Evolutionary conservation across 64 coral and sea anemone genomes (phyloP).

Genomic region (Anthopleura sola): DNA sequence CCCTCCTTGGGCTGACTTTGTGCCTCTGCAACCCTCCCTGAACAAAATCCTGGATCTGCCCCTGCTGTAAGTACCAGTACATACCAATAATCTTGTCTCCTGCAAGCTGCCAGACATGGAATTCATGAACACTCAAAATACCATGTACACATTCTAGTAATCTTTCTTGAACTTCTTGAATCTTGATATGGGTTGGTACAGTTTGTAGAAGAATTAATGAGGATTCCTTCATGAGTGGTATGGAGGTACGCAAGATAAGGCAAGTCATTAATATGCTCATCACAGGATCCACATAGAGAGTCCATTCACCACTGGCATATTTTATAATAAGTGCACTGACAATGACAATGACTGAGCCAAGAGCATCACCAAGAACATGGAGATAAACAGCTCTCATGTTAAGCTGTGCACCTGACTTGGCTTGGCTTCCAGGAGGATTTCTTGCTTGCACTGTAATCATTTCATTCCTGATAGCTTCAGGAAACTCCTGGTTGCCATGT

Average conservation of each 20-base stretch:
- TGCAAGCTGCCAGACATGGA: constrained; percentile 98
- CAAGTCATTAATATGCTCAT: constrained; percentile 93
- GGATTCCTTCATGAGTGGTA: constrained; percentile 84
- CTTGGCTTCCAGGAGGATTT: neutral
- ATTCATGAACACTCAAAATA: constrained; percentile 91
- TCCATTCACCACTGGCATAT: constrained; percentile 79
- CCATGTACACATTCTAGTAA: constrained; percentile 85
- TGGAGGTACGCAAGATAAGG: constrained; percentile 82
- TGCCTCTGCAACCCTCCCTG: no score
- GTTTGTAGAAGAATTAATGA: constrained; percentile 94
- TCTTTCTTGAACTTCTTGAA: constrained; percentile 83
- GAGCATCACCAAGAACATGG: constrained; percentile 92
- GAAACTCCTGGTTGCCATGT: constrained; percentile 15
- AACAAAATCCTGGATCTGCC: no score
- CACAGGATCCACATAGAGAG: constrained; percentile 84
- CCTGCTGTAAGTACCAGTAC: neutral
- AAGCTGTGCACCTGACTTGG: constrained; percentile 74
- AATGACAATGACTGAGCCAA: constrained; percentile 94
- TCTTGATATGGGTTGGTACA: constrained; percentile 97
- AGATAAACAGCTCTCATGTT: constrained; percentile 98
- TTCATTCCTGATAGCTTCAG: constrained; percentile 19
- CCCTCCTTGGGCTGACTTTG: no score
- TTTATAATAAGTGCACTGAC: constrained; percentile 87
- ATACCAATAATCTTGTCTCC: constrained; percentile 98
- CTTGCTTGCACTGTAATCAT: neutral